Evolutionary conservation across 2,888 invertebrate genomes (phyloP).

Genomic region (Eilema griseolum): DNA sequence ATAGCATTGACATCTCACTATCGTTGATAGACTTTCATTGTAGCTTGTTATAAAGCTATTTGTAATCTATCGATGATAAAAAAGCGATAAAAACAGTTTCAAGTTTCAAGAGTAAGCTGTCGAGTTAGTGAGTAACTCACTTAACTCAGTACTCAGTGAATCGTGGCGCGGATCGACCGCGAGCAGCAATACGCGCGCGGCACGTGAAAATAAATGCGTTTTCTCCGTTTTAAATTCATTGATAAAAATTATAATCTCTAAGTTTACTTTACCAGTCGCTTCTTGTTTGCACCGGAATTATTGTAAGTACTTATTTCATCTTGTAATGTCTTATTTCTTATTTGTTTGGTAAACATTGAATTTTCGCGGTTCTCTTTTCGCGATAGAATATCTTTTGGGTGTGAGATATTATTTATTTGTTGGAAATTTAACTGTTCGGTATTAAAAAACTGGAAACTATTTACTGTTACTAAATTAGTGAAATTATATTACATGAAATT

Average conservation of each 20-base stretch:
- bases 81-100: slow-evolving; percentile 47
- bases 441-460: neutral
- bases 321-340: slow-evolving; percentile 32
- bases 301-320: slow-evolving; percentile 49
- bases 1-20: slow-evolving; percentile 27
- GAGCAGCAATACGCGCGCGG: slow-evolving; percentile 24
- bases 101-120: slow-evolving; percentile 36
- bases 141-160: slow-evolving; percentile 42
- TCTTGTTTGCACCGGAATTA: slow-evolving; percentile 29
- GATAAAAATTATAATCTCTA: slow-evolving; percentile 38
- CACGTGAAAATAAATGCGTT: slow-evolving; percentile 25
- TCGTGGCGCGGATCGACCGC: slow-evolving; percentile 48
- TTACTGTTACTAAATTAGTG: neutral
- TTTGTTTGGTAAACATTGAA: slow-evolving; percentile 50
- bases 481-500: neutral
- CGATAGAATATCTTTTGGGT: slow-evolving; percentile 28
- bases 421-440: neutral
- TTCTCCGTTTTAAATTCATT: slow-evolving; percentile 31
- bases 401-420: slow-evolving; percentile 12
- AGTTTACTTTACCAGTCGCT: slow-evolving; percentile 41
- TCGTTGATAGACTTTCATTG: slow-evolving; percentile 46
- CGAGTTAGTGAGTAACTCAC: slow-evolving; percentile 24
- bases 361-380: slow-evolving; percentile 36
- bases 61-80: slow-evolving; percentile 49
- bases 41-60: slow-evolving; percentile 51